Evolutionary conservation across 2,888 invertebrate species (phyloP), one percentile per base, ranked within the genome.

Genomic region (Euzophera pinguis): DNA sequence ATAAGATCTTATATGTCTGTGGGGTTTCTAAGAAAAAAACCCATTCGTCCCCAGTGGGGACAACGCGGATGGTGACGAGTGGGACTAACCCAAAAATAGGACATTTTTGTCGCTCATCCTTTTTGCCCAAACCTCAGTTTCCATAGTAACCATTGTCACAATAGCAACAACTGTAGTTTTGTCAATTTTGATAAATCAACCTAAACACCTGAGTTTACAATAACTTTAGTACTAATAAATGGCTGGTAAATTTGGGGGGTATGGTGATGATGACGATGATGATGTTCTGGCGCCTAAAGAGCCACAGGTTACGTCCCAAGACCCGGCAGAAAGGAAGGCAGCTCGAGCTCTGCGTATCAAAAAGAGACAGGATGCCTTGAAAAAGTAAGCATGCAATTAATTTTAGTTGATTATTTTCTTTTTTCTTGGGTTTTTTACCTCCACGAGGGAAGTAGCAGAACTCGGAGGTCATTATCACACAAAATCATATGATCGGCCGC

Each of bases 301-400:
- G 62, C 92, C 93, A 1, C 92, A 92, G 61, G 84, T 93, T 32
- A 91, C 90, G 0, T 94, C 95, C 0, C 68, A 74, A 3, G 93
- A 95, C 75, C 92, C 94, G 7, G 90, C 91, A 47, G 95, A 95
- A 75, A 82, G 96, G 63, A 95, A 95, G 78, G 87, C 93, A 39
- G 95, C 93, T 0, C 90, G 96, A 53, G 84, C 91, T 55, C 74
- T 93, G 48, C 90, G 95, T 45, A 95, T 95, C 67, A 91, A 93
- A 73, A 91, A 91, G 53, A 86, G 93, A 57, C 81, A 91, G 57
- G 92, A 93, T 54, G 92, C 91, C n/a, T 68, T 92, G 17, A 91
- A 91, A 75, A 92, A 89, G 91, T 91, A 79, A 61, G 58, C 22
- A 5, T 22, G 22, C 22, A 22, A 22, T 22, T n/a, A n/a, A n/a